A percentile compares a stretch with the other conserved stretches of the same genome.
Evolutionary conservation across 2,113 vertebrate species (phyloP).

Genomic region (Tympanuchus pallidicinctus): DNA sequence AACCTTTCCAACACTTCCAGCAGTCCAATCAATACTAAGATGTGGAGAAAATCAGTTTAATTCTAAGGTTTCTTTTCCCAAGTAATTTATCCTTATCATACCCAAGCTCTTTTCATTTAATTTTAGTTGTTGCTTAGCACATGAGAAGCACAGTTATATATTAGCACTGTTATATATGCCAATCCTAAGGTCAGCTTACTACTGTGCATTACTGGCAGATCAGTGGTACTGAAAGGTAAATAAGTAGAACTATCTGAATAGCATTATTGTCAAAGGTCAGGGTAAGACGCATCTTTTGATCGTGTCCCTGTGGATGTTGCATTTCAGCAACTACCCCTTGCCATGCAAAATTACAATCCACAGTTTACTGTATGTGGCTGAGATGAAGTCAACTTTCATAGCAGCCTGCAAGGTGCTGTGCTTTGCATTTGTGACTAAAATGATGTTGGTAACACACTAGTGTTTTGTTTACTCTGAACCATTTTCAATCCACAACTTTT

Average conservation of each 20-base stretch:
- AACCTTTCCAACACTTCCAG: background rate
- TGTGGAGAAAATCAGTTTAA: background rate
- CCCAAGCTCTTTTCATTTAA: background rate
- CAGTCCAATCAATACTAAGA: background rate
- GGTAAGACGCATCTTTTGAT: background rate
- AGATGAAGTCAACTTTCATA: background rate
- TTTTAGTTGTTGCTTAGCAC: background rate
- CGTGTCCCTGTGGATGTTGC: rapidly evolving
- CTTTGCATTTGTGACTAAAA: background rate
- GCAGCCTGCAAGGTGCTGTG: background rate
- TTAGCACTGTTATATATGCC: background rate
- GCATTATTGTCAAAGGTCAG: background rate
- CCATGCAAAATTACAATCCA: background rate
- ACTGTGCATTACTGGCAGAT: background rate
- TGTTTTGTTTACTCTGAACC: background rate
- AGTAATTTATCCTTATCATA: background rate
- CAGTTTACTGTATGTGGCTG: background rate
- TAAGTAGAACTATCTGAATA: background rate
- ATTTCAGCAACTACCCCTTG: background rate
- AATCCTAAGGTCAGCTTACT: background rate
- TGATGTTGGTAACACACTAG: background rate
- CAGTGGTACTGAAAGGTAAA: background rate
- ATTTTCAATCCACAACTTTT: background rate
- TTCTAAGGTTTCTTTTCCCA: background rate
- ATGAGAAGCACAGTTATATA: background rate